Percentiles rank a stretch among this genome's conserved stretches.
These are phyloP conservation scores for Shinisaurus crocodilurus DNA, from an alignment of 2,113 vertebrate species.

Conservation along the genomic window DNA sequence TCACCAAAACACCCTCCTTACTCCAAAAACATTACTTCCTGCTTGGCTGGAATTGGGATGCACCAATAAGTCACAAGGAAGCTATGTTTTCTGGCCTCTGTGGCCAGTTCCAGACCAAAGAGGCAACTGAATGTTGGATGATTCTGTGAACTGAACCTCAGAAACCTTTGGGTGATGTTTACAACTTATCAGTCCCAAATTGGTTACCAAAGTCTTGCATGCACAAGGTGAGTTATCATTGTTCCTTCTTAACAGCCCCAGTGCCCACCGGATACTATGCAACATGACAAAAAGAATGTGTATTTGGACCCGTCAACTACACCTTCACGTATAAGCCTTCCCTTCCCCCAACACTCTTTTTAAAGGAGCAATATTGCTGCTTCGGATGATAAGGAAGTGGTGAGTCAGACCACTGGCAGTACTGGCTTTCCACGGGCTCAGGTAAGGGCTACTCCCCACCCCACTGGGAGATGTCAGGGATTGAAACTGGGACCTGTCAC, in stretches of 20 bases:
- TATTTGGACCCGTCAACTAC: neutral
- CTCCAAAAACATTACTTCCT: slow-evolving; percentile 50
- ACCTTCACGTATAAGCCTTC: neutral
- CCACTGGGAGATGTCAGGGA: neutral
- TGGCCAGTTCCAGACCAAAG: slow-evolving; percentile 66
- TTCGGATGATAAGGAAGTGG: neutral
- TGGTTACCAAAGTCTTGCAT: slow-evolving; percentile 49
- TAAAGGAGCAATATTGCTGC: neutral
- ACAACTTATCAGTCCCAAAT: slow-evolving; percentile 33
- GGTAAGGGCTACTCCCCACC: neutral
- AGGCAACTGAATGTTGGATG: slow-evolving; percentile 54
- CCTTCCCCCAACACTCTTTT: too few relatives aligned
- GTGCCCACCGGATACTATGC: neutral
- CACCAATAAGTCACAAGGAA: neutral
- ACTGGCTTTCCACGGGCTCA: neutral
- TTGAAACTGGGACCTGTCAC: neutral
- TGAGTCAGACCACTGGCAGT: neutral
- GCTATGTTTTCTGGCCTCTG: slow-evolving; percentile 10
- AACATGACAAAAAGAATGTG: neutral
- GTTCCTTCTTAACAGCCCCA: neutral
- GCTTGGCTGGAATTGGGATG: slow-evolving; percentile 33
- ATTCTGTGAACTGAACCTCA: slow-evolving; percentile 56
- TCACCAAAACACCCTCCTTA: neutral
- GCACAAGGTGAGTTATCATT: neutral
- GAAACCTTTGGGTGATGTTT: slow-evolving; percentile 64